Base-by-base conservation (phyloP, 2,888 invertebrate genomes). In the Microplitis manilae region DNA sequence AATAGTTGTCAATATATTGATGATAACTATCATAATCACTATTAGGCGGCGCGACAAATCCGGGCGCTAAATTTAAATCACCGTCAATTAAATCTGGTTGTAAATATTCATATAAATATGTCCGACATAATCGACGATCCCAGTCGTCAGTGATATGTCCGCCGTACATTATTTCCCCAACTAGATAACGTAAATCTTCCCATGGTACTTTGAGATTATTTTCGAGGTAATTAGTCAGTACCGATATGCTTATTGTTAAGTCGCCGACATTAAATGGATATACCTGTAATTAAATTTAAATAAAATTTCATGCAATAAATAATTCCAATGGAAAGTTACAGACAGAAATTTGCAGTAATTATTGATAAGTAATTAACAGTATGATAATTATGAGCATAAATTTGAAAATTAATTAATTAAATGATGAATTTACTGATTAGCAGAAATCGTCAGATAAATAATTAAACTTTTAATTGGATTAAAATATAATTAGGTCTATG, bases 101-200 rank as follows among this genome's bases (percentile, higher is more conserved):
- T 94, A 98, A 95, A 88, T 95, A 97, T 87, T 96, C 97, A 82
- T 95, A 92, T 68, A 98, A 91, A 90, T 96, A 97, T 0, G 95
- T 96, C 73, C 94, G 92, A 86, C 98, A 98, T 4, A 98, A 92
- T 61, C 96, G 92, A 68, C 98, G 91, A 89, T 98, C 98, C 97
- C 97, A 98, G 89, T 98, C 98, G 87, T 98, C 98, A 0, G 98
- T 98, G 84, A 98, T 98, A 87, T 98, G 98, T 0, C 98, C 98
- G 1, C 98, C 98, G 87, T 98, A 98, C 98, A 98, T 98, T 84
- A 98, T 98, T 91, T 98, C 98, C 0, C 98, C 98, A 87, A 98
- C 98, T 20, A 98, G 91, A 89, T 98, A 98, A 1, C 98, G 93
- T 83, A 98, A 90, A 91, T 98, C 98, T 89, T 98, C 98, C 96